phyloP scores from a whole-genome alignment of 2,113 vertebrate genomes.

The Deroptyus accipitrinus region DNA sequence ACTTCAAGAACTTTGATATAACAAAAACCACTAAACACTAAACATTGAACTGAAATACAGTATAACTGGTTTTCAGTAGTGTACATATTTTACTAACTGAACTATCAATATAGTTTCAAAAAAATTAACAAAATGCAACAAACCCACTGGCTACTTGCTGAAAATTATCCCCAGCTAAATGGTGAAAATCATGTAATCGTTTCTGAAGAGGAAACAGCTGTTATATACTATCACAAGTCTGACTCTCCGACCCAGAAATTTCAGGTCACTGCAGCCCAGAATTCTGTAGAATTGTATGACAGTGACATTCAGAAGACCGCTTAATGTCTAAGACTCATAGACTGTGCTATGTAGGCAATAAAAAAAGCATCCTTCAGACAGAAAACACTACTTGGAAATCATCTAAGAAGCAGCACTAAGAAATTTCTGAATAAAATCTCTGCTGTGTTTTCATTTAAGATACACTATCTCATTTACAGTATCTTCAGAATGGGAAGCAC shows the following conservation, averaged over 20 bases:
- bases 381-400: not conserved
- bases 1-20: not conserved
- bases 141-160: not conserved
- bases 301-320: not conserved
- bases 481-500: not conserved
- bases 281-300: not conserved
- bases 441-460: not conserved
- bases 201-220: not conserved
- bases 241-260: not conserved
- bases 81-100: not conserved
- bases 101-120: not conserved
- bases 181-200: not conserved
- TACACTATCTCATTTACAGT: not conserved
- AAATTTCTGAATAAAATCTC: not conserved
- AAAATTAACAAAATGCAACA: not conserved
- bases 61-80: not conserved
- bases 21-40: not conserved
- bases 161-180: not conserved
- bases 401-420: not conserved
- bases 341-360: not conserved
- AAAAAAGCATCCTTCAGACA: not conserved
- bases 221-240: not conserved
- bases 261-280: not conserved
- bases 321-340: not conserved
- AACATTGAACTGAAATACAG: not conserved